A percentile compares a stretch with the other conserved stretches of the same genome.
These are phyloP conservation scores for Adrianichthys oophorus DNA, from an alignment of 2,797 vertebrate genomes.

Conservation along the genomic window DNA sequence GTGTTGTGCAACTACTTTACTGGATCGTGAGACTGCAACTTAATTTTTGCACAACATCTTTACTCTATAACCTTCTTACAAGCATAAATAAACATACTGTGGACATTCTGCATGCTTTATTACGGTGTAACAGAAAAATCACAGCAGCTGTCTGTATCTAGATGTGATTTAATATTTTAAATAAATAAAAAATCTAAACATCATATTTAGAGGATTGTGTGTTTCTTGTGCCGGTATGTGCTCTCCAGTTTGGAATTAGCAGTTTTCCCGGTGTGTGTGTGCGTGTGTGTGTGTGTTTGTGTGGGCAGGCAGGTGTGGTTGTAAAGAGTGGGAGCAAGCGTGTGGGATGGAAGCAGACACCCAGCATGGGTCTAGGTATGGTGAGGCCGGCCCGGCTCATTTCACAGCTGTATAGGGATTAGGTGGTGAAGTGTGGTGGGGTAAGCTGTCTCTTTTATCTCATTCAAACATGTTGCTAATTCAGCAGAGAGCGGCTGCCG, in stretches of 20 bases:
- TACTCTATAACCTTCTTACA: too few species aligned
- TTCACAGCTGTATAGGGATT: slow-evolving; percentile 93
- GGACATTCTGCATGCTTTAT: too few species aligned
- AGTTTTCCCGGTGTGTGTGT: slow-evolving; percentile 26
- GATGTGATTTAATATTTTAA: neutral
- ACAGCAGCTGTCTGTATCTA: neutral
- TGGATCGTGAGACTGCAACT: too few species aligned
- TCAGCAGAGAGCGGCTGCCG: slow-evolving; percentile 86
- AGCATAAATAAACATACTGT: too few species aligned
- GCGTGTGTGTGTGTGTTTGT: slow-evolving; percentile 25
- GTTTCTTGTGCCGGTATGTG: slow-evolving; percentile 28
- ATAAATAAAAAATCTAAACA: neutral
- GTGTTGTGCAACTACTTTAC: too few species aligned
- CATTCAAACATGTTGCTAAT: slow-evolving; percentile 95
- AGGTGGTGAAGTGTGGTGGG: slow-evolving; percentile 80
- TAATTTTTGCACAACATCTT: too few species aligned
- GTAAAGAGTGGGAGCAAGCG: slow-evolving; percentile 32
- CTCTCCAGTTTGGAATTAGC: slow-evolving; percentile 31
- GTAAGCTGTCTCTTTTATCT: slow-evolving; percentile 90
- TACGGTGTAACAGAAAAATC: neutral
- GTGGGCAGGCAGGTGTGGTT: neutral
- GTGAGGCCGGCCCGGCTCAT: slow-evolving; percentile 78
- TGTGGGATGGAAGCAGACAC: slow-evolving; percentile 21
- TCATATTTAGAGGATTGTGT: slow-evolving; percentile 29
- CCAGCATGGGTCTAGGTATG: slow-evolving; percentile 48